These are phyloP conservation scores for Dascillus cervinus DNA, from an alignment of 2,888 invertebrate species.

Conservation along the genomic window DNA sequence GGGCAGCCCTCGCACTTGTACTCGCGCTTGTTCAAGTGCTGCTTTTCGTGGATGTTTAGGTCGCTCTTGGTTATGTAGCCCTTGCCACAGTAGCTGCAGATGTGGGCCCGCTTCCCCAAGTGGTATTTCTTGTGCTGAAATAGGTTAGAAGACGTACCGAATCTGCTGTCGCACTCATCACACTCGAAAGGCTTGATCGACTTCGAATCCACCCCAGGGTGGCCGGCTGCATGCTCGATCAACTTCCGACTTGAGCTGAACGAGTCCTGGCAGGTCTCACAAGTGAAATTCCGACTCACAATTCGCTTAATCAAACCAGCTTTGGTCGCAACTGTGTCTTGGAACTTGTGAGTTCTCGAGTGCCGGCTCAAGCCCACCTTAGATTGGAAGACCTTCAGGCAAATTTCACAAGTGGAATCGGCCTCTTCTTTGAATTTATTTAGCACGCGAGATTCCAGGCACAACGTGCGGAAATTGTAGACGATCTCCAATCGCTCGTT, in stretches of 20 bases:
- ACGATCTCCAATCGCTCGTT: not conserved
- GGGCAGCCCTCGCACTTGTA: conserved; percentile 29
- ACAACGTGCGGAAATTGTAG: conserved; percentile 6
- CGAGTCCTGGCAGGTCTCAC: conserved; percentile 25
- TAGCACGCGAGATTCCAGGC: conserved; percentile 3
- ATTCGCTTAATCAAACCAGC: not conserved
- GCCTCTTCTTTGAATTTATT: not conserved
- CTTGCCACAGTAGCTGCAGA: conserved; percentile 38
- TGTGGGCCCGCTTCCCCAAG: conserved; percentile 23
- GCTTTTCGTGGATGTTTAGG: conserved; percentile 28
- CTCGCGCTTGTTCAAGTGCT: conserved; percentile 27
- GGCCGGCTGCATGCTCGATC: conserved; percentile 23
- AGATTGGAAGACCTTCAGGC: no score
- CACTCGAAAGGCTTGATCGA: conserved; percentile 28
- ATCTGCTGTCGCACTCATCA: conserved; percentile 25
- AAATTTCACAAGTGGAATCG: conserved; percentile 5
- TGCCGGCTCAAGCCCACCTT: conserved; percentile 3
- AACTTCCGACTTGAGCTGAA: conserved; percentile 24
- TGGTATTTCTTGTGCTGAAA: conserved; percentile 30
- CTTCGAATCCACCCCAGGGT: conserved; percentile 24
- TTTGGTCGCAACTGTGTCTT: not conserved
- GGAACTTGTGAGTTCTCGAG: no score
- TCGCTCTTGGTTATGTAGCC: conserved; percentile 33
- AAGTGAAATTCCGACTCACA: conserved; percentile 12
- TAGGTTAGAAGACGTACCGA: conserved; percentile 27